These are phyloP conservation scores for Plagiodera versicolora DNA, from an alignment of 2,888 invertebrate genomes.

Conservation along the genomic window DNA sequence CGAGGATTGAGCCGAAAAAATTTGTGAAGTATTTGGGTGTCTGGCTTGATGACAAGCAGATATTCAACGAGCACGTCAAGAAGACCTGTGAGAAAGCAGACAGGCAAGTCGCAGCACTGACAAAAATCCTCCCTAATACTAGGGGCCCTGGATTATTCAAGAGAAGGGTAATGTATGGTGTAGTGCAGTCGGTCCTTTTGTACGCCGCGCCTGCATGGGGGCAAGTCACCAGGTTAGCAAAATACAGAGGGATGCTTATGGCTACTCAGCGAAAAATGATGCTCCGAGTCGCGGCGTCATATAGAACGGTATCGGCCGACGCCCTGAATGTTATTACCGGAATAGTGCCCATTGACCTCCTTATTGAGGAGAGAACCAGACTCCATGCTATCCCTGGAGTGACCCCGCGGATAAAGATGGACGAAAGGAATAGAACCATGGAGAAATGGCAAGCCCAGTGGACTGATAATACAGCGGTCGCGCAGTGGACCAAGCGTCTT, in stretches of 20 bases:
- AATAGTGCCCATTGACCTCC: background rate
- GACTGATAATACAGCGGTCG: background rate
- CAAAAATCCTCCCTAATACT: conserved; percentile 1
- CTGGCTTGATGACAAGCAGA: background rate
- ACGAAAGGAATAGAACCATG: too few relatives aligned
- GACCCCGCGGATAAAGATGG: too few relatives aligned
- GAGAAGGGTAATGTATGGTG: background rate
- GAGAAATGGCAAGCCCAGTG: background rate
- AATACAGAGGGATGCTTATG: background rate
- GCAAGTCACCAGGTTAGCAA: background rate
- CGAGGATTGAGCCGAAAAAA: background rate
- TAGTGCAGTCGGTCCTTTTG: background rate
- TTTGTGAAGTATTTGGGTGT: background rate
- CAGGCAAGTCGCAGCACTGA: background rate
- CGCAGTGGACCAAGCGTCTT: conserved; percentile 6
- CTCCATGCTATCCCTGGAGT: too few relatives aligned
- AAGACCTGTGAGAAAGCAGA: background rate
- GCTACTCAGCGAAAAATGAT: background rate
- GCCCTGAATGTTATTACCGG: background rate
- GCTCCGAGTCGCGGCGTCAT: background rate
- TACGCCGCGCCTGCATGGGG: conserved; percentile 11
- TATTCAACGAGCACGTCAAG: background rate
- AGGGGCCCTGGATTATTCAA: background rate
- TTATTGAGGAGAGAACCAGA: conserved; percentile 1
- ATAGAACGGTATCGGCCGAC: background rate